Evolutionary conservation across 2,113 vertebrate species (phyloP).

Genomic region (Neomonachus schauinslandi): DNA sequence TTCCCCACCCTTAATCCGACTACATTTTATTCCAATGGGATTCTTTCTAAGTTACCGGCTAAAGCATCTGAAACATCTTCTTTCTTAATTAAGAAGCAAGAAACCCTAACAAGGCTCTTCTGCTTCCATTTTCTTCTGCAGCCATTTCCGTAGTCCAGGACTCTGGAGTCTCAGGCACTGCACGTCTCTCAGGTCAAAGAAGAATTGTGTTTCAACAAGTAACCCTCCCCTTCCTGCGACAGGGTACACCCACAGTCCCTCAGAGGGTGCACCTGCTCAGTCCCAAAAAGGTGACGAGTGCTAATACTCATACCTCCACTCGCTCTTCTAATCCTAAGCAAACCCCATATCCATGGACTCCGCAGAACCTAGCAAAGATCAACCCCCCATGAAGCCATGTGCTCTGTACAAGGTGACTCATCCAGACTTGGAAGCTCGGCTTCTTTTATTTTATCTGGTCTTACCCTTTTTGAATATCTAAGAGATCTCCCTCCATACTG

Average conservation of each 20-base stretch:
- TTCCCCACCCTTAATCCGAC: neutral
- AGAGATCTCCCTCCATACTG: neutral
- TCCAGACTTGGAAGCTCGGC: neutral
- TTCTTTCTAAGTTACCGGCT: neutral
- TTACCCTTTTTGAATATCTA: neutral
- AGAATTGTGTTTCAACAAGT: neutral
- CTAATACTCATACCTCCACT: neutral
- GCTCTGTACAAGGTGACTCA: neutral
- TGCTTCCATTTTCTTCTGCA: neutral
- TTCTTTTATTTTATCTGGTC: neutral
- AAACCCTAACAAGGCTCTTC: neutral
- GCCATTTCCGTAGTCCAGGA: neutral
- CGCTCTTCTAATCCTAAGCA: neutral
- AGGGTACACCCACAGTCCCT: neutral
- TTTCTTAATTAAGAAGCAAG: neutral
- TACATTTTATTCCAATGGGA: neutral
- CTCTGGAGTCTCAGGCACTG: neutral
- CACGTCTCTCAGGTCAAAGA: neutral
- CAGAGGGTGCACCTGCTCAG: no score
- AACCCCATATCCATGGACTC: fast-evolving
- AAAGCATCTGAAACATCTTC: neutral
- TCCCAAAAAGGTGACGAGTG: neutral
- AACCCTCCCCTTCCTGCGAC: neutral
- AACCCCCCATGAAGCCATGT: neutral
- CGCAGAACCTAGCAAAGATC: neutral